These are phyloP conservation scores for Upupa epops DNA, from an alignment of 2,113 vertebrate species.

Conservation along the genomic window DNA sequence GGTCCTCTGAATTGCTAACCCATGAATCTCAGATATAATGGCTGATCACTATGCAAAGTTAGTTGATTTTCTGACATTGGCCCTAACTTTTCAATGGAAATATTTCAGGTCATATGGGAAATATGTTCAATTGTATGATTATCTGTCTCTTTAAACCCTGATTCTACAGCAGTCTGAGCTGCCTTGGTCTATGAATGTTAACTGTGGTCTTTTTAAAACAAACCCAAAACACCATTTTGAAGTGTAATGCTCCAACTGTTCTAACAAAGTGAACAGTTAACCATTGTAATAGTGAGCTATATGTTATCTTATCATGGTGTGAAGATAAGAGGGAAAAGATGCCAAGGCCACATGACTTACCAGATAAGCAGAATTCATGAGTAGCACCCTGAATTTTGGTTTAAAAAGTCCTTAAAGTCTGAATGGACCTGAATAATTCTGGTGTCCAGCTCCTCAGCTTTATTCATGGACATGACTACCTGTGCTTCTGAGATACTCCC, in stretches of 20 bases:
- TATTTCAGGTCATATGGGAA: not conserved
- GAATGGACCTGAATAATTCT: not conserved
- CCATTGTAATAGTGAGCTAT: not conserved
- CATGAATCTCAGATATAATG: conserved; percentile 11
- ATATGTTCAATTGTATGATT: not conserved
- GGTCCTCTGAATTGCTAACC: conserved; percentile 52
- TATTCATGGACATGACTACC: not conserved
- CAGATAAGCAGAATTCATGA: not conserved
- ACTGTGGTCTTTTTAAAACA: not conserved
- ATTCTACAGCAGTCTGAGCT: not conserved
- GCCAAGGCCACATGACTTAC: not conserved
- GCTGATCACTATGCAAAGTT: conserved; percentile 27
- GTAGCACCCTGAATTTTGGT: not conserved
- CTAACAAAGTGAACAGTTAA: not conserved
- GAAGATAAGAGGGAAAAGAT: not conserved
- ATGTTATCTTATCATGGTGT: not conserved
- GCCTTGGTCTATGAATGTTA: not conserved
- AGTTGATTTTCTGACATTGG: conserved; percentile 13
- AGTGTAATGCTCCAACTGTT: not conserved
- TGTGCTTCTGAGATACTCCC: not conserved
- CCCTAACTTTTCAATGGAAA: conserved; percentile 7
- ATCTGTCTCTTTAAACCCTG: not conserved
- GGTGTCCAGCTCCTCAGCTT: not conserved
- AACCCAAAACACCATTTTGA: not conserved
- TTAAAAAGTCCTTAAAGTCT: not conserved